Base-by-base conservation (phyloP, 2,797 vertebrate genomes). In the Gymnodraco acuticeps region DNA sequence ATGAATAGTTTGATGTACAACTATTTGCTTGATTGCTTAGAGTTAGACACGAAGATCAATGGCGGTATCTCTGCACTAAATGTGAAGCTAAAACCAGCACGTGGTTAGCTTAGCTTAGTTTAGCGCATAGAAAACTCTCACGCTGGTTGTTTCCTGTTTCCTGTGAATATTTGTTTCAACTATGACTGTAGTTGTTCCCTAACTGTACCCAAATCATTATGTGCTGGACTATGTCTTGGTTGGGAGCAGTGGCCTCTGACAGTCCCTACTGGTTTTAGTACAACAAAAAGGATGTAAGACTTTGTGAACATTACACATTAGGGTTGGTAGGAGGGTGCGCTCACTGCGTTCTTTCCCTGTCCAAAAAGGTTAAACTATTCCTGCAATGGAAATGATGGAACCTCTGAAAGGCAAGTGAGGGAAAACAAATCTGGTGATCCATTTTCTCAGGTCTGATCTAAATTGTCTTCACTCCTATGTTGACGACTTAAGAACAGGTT, bases 111-210 rank as follows among this genome's bases (percentile, higher is more conserved):
- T 38, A 38, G 33, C 33, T 33, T 33, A 33, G 33, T 33, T 8
- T 38, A 38, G 33, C 33, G 6, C 33, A 38, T 38, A 38, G 61
- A 9, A 43, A 43, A 12, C 23, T 14, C 19, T 43, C 33, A 7
- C 14, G 7, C 27, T 60, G 5, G 17, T 5, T 70, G 5, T 61
- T 65, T 74, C 17, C 17, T 53, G 38, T 61, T 75, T 48, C 27
- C 15, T 11, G 20, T 16, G 13, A 41, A 2, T 4, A 3, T 14
- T 43, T 8, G 2, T 60, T 60, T 17, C 14, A 41, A 62, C 11
- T 12, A 52, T 15, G 38, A 45, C 10, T 2, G 1, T 12, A 41
- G 41, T 16, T 16, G 0, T 51, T 65, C 20, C 2, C 13, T 2
- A 59, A 38, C 48, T 45, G 7, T 53, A 11, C 17, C 10, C 46